Evolutionary conservation across 2,113 vertebrate genomes (phyloP), one percentile per base, ranked within the genome.

Genomic region (Athene noctua): DNA sequence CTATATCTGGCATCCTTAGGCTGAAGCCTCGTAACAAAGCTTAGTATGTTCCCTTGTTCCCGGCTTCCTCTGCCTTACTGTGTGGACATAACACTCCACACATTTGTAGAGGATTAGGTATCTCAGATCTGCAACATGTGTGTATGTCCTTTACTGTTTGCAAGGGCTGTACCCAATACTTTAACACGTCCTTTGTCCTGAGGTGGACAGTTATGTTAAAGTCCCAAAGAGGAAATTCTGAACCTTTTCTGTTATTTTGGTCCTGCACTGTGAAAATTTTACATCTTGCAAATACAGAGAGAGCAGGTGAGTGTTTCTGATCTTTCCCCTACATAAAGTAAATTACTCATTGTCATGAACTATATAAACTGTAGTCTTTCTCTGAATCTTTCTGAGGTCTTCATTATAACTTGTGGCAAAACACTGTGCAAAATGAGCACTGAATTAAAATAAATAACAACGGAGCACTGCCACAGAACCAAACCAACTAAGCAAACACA

Each of bases 401-500:
- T 78, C 0, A 0, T 65, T 1, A 0, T 57, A 42, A 65, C 44
- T 81, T 79, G 57, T 71, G 47, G 80, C 70, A 89, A 88, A 96
- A 87, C 44, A 68, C 5, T 79, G 36, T 89, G 78, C 66, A 72
- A 67, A 75, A 6, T 79, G 57, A 89, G 42, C 10, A 20, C 8
- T 40, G 62, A 79, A 68, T 91, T 66, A 88, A 81, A 92, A 26
- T 42, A 15, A 38, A 62, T 40, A 87, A 58, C 42, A 79, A 44
- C 61, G 66, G 71, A 79, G 17, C 49, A 20, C 44, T 36, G 20
- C 89, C 91, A 38, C 15, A 26, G 80, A 91, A 88, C 36, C 27
- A 73, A 96, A 82, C 40, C 66, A 92, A 40, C 52, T 86, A 87
- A 95, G 61, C 81, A 93, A 90, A 83, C 71, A 55, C 23, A 51